Evolutionary conservation across 2,888 invertebrate species (phyloP).

Genomic region (Drosophila setosimentum): DNA sequence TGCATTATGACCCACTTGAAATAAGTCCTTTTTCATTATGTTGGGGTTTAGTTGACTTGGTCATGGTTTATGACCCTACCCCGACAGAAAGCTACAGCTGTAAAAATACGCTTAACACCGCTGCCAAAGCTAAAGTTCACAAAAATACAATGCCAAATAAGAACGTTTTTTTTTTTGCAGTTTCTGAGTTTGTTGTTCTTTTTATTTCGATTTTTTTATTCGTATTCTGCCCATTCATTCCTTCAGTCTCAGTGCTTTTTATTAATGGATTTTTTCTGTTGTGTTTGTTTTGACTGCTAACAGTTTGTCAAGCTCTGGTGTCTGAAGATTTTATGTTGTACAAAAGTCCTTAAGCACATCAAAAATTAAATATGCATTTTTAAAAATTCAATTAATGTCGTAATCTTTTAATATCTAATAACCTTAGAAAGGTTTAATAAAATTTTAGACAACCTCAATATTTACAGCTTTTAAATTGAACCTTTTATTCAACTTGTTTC

Average conservation of each 20-base stretch:
- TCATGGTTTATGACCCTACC: constrained; percentile 51
- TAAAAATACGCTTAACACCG: constrained; percentile 69
- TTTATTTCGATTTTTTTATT: constrained; percentile 61
- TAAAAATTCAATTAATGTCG: background rate
- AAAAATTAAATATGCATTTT: background rate
- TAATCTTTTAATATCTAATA: background rate
- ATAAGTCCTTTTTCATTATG: constrained; percentile 52
- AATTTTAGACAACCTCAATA: background rate
- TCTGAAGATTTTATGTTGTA: background rate
- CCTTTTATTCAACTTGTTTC: background rate
- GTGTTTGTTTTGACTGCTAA: constrained; percentile 14
- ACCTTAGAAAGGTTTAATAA: background rate
- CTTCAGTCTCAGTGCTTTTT: constrained; percentile 42
- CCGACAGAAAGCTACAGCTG: constrained; percentile 28
- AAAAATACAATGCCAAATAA: constrained; percentile 66
- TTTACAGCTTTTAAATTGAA: background rate
- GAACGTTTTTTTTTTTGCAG: constrained; percentile 46
- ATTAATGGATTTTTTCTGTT: constrained; percentile 34
- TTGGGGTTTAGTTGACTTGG: constrained; percentile 48
- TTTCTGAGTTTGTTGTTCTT: constrained; percentile 16
- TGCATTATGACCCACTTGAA: constrained; percentile 33
- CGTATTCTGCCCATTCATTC: constrained; percentile 56
- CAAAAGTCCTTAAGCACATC: background rate
- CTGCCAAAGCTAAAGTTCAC: constrained; percentile 44
- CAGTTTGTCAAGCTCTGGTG: constrained; percentile 17